phyloP scores from a whole-genome alignment of 2,113 vertebrate species.

The Cacatua alba region DNA sequence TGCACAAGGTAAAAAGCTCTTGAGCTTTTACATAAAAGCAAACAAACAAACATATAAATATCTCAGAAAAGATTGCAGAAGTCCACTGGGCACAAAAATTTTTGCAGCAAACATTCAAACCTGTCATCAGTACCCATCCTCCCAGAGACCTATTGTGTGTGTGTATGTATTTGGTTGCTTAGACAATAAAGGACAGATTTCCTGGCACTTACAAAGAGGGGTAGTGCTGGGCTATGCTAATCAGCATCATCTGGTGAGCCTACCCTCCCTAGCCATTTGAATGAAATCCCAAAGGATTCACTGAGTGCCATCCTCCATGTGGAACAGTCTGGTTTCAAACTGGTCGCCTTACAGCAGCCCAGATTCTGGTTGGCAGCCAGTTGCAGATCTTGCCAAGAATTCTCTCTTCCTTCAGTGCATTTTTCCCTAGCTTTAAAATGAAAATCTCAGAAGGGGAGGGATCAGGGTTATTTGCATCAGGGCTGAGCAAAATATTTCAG shows the following conservation, averaged over 20 bases:
- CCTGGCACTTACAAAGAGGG: not conserved
- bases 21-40: not conserved
- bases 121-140: not conserved
- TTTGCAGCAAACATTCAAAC: not conserved
- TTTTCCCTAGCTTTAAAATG: constrained; percentile 14
- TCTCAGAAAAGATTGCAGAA: not conserved
- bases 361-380: constrained; percentile 22
- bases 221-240: constrained; percentile 53
- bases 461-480: not conserved
- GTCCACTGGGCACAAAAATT: not conserved
- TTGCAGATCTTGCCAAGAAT: constrained; percentile 16
- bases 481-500: not conserved
- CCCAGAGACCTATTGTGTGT: not conserved
- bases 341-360: not conserved
- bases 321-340: constrained; percentile 39
- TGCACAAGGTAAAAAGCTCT: not conserved
- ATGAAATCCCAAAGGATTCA: not conserved
- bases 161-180: constrained; percentile 16
- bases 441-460: not conserved
- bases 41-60: constrained; percentile 8
- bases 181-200: constrained; percentile 60
- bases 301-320: not conserved
- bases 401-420: constrained; percentile 6
- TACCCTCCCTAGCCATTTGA: not conserved
- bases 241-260: constrained; percentile 58